Evolutionary conservation across 2,888 invertebrate genomes (phyloP).

Genomic region (Caenorhabditis parvicauda): DNA sequence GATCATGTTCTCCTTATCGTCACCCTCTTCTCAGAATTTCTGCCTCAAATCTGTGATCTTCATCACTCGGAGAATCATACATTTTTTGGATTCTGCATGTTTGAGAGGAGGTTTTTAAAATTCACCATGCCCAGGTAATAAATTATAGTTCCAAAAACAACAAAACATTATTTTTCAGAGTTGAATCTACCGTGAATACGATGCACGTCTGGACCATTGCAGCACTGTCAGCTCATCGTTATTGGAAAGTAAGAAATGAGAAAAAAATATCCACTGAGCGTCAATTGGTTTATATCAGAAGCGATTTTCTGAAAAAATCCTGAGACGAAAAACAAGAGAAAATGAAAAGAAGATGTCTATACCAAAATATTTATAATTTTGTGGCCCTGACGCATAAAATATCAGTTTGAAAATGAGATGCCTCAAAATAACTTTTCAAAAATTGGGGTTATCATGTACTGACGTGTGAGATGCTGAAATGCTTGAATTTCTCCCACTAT

Average conservation of each 20-base stretch:
- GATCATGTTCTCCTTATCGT: slow-evolving; percentile 55
- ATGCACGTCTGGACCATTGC: slow-evolving; percentile 62
- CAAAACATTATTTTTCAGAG: slow-evolving; percentile 24
- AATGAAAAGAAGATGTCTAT: no score
- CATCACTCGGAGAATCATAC: slow-evolving; percentile 37
- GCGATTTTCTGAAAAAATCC: no score
- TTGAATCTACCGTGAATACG: slow-evolving; percentile 53
- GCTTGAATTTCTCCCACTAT: no score
- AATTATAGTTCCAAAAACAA: neutral
- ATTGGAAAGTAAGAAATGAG: slow-evolving; percentile 55
- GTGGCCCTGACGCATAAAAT: no score
- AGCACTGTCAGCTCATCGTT: slow-evolving; percentile 57
- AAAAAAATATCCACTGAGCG: no score
- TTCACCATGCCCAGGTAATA: slow-evolving; percentile 50
- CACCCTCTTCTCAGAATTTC: slow-evolving; percentile 35
- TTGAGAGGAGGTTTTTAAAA: slow-evolving; percentile 55
- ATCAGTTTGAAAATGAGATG: no score
- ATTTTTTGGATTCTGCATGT: slow-evolving; percentile 50
- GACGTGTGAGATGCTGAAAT: no score
- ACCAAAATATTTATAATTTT: no score
- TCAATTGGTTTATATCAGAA: no score
- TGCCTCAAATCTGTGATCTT: slow-evolving; percentile 39
- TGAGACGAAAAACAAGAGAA: no score
- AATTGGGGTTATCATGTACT: no score
- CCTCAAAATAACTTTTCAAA: no score